Base-by-base conservation (phyloP, 1,140 invertebrate species). In the Calephelis virginiensis region DNA sequence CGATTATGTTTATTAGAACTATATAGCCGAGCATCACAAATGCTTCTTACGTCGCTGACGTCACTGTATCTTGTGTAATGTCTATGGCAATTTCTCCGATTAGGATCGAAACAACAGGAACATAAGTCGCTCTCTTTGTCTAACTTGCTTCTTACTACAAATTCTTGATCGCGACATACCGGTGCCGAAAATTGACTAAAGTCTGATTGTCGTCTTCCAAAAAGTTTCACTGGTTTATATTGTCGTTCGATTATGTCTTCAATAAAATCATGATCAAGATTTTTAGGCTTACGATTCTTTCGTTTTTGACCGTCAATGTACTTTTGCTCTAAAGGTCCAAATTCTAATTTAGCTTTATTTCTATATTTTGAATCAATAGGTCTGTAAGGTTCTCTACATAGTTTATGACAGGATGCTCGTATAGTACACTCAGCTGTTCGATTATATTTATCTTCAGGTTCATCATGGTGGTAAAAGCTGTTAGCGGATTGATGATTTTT, bases 141-240 rank as follows among this genome's bases (percentile, higher is more conserved):
- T 46, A 84, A 68, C 12, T 83, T 71, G 56, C 82, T 72, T 6
- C 62, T 71, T 8, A 75, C 59, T 1, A 67, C 63, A 71, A 72
- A 82, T 56, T 86, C 84, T 69, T 83, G 81, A 56, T 90, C 88
- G 8, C 85, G 81, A 63, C 88, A 90, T 38, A 89, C 71, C 6
- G 88, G 88, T 6, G 81, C 84, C 6, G 88, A 88, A 68, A 90
- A 77, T 67, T 89, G 84, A 67, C 85, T 90, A 4, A 83, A 67
- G 63, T 80, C 79, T 9, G 86, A 88, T 63, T 81, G 66, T 70
- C 66, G 72, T 66, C 70, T 76, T 11, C 78, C 80, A 69, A 86
- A 89, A 70, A 89, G 73, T 67, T 80, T 88, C 0, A 86, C 74
- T 8, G 85, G 88, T 65, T 72, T 83, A 64, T 90, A 90, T 71